Evolutionary conservation across 2,797 vertebrate species (phyloP).

Genomic region (Oceanodroma leucorhoa): DNA sequence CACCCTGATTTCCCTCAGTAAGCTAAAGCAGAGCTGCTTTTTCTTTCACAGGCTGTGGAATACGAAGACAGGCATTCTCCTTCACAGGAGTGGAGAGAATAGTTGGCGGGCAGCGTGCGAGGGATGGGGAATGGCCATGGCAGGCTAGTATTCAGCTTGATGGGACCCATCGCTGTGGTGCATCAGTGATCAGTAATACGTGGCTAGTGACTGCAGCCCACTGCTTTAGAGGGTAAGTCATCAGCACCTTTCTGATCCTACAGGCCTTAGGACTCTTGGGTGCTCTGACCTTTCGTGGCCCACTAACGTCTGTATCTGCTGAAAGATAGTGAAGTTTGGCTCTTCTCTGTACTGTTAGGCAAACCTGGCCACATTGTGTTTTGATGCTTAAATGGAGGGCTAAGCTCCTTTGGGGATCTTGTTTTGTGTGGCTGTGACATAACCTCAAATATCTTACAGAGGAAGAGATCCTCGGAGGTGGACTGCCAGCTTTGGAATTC

Average conservation of each 20-base stretch:
- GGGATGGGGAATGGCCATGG: slow-evolving; percentile 88
- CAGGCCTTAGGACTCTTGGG: not conserved
- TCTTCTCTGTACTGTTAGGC: not conserved
- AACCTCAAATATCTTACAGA: slow-evolving; percentile 32
- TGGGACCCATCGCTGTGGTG: slow-evolving; percentile 86
- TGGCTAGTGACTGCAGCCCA: slow-evolving; percentile 94
- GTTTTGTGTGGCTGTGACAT: not conserved
- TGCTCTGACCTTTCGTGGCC: not conserved
- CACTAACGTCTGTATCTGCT: not conserved
- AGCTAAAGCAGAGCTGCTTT: not conserved
- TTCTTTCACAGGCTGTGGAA: slow-evolving; percentile 71
- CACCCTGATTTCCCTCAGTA: not conserved
- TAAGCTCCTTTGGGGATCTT: not conserved
- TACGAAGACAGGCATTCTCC: slow-evolving; percentile 49
- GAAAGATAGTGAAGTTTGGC: not conserved
- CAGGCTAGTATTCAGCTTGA: slow-evolving; percentile 89
- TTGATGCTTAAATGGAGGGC: not conserved
- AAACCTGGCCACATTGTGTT: not conserved
- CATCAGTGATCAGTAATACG: slow-evolving; percentile 82
- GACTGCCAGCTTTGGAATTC: slow-evolving; percentile 76
- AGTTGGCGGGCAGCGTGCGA: slow-evolving; percentile 77
- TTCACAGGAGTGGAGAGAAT: slow-evolving; percentile 75
- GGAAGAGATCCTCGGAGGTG: slow-evolving; percentile 61
- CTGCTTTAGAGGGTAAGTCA: slow-evolving; percentile 87
- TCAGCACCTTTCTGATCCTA: not conserved